Conservation (phyloP, 1,140 invertebrate species). For the Zaprionus gabonicus region DNA sequence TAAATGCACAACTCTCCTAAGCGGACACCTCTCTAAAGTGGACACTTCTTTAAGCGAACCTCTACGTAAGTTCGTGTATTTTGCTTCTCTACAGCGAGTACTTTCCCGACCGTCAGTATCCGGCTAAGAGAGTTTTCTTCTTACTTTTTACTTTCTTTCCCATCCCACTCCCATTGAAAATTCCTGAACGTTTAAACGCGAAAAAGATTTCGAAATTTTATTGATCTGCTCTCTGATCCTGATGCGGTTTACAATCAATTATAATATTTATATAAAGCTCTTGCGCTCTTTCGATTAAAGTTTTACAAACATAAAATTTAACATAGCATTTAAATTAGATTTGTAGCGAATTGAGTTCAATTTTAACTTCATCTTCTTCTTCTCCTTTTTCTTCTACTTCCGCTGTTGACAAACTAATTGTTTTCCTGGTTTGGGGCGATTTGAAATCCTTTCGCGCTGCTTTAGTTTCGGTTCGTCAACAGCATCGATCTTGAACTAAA, state of each 20-base stretch:
- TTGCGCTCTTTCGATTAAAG: conserved; percentile 35
- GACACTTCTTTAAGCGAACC: too few species aligned
- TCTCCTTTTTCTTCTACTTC: not conserved
- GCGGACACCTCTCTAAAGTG: too few species aligned
- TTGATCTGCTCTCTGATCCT: conserved; percentile 56
- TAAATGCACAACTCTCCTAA: too few species aligned
- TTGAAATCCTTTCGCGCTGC: conserved; percentile 56
- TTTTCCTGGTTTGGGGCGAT: conserved; percentile 5
- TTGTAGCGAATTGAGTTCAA: conserved; percentile 28
- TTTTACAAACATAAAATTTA: conserved; percentile 71
- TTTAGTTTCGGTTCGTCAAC: conserved; percentile 50
- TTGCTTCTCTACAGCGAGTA: too few species aligned
- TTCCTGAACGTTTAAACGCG: conserved; percentile 54
- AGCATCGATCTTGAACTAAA: conserved; percentile 49
- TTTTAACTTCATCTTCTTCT: not conserved
- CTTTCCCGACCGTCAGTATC: too few species aligned
- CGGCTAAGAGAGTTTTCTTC: not conserved
- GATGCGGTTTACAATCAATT: conserved; percentile 61
- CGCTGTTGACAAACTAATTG: not conserved
- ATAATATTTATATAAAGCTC: conserved; percentile 3
- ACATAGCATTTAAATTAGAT: conserved; percentile 46
- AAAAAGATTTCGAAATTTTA: conserved; percentile 81
- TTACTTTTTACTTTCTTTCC: not conserved
- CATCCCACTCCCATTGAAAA: not conserved
- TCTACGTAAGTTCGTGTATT: too few species aligned